These are phyloP conservation scores for Salvator merianae DNA, from an alignment of 2,113 vertebrate species.

Conservation along the genomic window DNA sequence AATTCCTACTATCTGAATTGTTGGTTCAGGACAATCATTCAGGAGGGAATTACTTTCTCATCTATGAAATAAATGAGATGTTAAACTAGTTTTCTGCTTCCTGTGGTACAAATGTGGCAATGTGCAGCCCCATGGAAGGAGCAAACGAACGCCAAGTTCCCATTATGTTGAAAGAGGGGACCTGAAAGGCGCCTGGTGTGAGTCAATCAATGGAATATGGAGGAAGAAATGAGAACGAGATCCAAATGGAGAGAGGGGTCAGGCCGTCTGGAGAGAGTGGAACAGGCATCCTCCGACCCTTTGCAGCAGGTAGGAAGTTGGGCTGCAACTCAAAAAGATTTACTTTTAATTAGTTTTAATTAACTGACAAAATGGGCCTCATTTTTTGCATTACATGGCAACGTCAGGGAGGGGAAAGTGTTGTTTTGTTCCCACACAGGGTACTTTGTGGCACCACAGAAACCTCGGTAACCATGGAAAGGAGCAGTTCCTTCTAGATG, in stretches of 20 bases:
- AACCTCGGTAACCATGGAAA: not conserved
- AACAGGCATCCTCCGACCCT: too few relatives aligned
- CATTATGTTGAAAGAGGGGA: fast-evolving
- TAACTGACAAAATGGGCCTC: not conserved
- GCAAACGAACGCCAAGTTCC: conserved; percentile 24
- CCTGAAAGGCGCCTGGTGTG: fast-evolving
- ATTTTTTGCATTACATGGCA: not conserved
- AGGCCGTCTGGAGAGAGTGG: not conserved
- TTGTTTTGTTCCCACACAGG: not conserved
- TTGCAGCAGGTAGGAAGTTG: not conserved
- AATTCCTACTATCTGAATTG: conserved; percentile 80
- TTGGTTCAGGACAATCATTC: conserved; percentile 82
- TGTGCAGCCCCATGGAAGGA: conserved; percentile 37
- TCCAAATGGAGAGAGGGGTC: not conserved
- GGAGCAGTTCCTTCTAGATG: not conserved
- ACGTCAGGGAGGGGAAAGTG: not conserved
- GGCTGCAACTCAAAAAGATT: not conserved
- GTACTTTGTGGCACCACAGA: too few relatives aligned
- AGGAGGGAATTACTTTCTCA: conserved; percentile 84
- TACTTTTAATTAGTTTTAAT: not conserved
- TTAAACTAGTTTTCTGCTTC: conserved; percentile 83
- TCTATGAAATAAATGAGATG: conserved; percentile 84
- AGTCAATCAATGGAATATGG: fast-evolving
- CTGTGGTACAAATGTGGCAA: conserved; percentile 65
- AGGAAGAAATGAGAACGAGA: not conserved